A percentile compares a stretch with the other conserved stretches of the same genome.
These are phyloP conservation scores for Calephelis perditalis DNA, from an alignment of 2,888 invertebrate species.

Conservation along the genomic window DNA sequence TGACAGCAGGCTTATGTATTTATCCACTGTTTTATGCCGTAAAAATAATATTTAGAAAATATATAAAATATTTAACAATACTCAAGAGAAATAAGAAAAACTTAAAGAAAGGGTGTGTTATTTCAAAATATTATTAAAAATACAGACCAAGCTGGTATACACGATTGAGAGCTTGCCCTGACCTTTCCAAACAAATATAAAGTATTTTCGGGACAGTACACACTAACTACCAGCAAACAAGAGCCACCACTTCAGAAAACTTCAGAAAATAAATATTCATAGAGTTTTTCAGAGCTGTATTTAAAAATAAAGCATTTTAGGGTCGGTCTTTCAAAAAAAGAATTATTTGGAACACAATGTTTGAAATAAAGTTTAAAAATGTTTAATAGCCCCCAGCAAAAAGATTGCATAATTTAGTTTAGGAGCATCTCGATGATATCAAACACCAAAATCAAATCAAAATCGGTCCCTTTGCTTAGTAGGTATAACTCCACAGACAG, in stretches of 20 bases:
- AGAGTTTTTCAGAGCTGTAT: background rate
- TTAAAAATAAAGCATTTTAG: background rate
- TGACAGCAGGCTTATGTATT: too few species aligned
- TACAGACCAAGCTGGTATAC: background rate
- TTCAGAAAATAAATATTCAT: background rate
- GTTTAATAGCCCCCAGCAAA: too few species aligned
- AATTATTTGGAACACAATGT: too few species aligned
- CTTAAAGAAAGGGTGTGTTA: background rate
- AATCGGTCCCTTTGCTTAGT: too few species aligned
- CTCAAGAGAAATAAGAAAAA: background rate
- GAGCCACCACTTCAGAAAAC: background rate
- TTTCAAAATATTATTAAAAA: slow-evolving; percentile 7
- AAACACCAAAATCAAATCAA: too few species aligned
- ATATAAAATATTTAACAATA: too few species aligned
- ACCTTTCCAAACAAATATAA: background rate
- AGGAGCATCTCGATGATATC: too few species aligned
- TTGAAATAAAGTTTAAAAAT: too few species aligned
- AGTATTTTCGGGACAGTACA: background rate
- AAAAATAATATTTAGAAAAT: too few species aligned
- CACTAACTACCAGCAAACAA: slow-evolving; percentile 11
- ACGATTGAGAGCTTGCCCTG: slow-evolving; percentile 1
- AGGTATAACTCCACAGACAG: too few species aligned
- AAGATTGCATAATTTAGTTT: too few species aligned
- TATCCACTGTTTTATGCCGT: too few species aligned
- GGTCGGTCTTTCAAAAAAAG: background rate